Evolutionary conservation across 1,140 invertebrate species (phyloP).

Genomic region (Nasonia vitripennis): DNA sequence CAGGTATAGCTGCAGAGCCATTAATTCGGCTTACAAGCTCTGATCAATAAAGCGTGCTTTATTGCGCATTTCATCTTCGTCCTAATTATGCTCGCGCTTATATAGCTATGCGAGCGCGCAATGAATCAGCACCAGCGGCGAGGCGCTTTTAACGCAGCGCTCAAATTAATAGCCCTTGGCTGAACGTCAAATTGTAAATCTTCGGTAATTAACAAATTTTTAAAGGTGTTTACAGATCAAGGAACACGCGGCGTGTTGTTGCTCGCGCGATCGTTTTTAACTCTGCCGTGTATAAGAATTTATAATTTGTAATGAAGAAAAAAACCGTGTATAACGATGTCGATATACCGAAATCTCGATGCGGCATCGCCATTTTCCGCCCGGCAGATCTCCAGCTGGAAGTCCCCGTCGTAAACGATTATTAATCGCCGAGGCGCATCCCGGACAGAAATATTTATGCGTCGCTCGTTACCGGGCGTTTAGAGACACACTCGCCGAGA

Average conservation of each 20-base stretch:
- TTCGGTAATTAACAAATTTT: conserved; percentile 32
- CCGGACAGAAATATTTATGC: conserved; percentile 63
- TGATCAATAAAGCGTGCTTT: conserved; percentile 26
- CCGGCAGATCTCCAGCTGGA: neutral
- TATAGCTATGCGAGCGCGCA: neutral
- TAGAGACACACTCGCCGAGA: conserved; percentile 47
- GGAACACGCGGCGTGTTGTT: neutral
- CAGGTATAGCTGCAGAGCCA: neutral
- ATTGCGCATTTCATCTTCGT: conserved; percentile 36
- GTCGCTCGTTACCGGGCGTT: conserved; percentile 66
- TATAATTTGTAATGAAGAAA: too few species aligned
- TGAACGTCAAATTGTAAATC: conserved; percentile 25
- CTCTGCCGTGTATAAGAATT: too few species aligned
- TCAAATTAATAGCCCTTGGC: conserved; percentile 36
- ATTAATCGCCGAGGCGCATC: conserved; percentile 58
- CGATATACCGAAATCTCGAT: too few species aligned
- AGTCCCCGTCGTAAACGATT: conserved; percentile 43
- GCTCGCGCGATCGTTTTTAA: neutral
- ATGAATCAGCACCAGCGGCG: conserved; percentile 1
- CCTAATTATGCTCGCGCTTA: conserved; percentile 5
- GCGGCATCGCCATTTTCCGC: neutral
- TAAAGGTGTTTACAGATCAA: neutral
- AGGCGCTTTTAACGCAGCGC: conserved; percentile 9
- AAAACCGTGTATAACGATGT: too few species aligned
- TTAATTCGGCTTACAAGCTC: conserved; percentile 5